Evolutionary conservation across 2,113 vertebrate genomes (phyloP), one percentile per base, ranked within the genome.

Genomic region (Leucopternis melanops): DNA sequence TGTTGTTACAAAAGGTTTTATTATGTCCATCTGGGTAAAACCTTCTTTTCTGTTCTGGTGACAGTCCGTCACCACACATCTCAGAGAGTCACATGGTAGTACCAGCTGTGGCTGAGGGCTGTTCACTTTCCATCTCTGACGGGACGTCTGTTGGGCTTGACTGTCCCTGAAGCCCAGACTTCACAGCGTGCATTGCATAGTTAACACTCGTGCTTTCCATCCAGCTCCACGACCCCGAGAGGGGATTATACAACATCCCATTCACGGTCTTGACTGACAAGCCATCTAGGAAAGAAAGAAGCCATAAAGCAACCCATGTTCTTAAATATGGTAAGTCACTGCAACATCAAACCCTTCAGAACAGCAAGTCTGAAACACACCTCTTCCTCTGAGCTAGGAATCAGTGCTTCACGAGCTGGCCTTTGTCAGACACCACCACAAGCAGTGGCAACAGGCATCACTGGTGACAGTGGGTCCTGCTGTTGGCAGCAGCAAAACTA

Each of bases 201-300:
- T 99, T 99, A 77, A 99, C 88, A 73, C 98, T 98, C 0, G 97
- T 99, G 95, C 95, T 99, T 95, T 98, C 85, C 45, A 71, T 97
- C 99, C 99, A 99, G 88, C 97, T 98, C 99, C 99, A 99, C 9
- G 94, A 95, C 71, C 98, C 97, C 4, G 80, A 98, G 25, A 99
- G 57, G 1, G 99, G 99, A 88, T 99, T 99, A 84, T 99, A 99
- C 83, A 99, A 34, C 99, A 99, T 99, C 73, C 99, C 99, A 21
- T 93, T 97, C 94, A 99, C 97, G 4, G 97, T 97, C 96, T 98
- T 98, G 79, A 99, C 99, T 7, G 90, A 98, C 87, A 99, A 98
- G 77, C 99, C 99, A 96, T 98, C 99, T 99, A 96, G 84, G 77
- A 94, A 92, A 95, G 47, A 84, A 87, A 88, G 40, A 82, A 62